Evolutionary conservation across 2,888 invertebrate species (phyloP), one percentile per base, ranked within the genome.

Genomic region (Anticlea derivata): DNA sequence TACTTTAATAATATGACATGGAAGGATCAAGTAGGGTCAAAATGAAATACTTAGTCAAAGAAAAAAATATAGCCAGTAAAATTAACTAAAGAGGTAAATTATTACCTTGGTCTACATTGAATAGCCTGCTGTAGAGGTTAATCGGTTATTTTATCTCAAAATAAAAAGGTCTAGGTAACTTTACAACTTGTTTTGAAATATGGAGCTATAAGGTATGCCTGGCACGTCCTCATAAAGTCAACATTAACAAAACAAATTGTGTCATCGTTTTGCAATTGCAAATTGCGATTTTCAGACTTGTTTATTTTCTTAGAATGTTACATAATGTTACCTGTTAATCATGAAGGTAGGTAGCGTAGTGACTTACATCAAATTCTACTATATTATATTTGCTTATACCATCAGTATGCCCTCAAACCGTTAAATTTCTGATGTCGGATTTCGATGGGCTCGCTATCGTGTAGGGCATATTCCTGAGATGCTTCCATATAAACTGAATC

Each of bases 101-200:
- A 47, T 34, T 33, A 27, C 31, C 33, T 39, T 48, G 48, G 34
- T 29, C 13, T 27, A 40, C 40, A 27, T 39, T 31, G 30, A 24
- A 12, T 11, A n/a, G 30, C 30, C 23, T 22, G 23, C 13, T 20
- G n/a, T 27, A 10, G 26, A 46, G 47, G 41, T 52, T 51, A 47
- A 41, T 43, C 37, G 24, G 43, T 23, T 38, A 52, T 43, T 24
- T 40, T 41, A 47, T 38, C n/a, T 24, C 26, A 38, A 31, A 11
- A 41, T 31, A 51, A 27, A 39, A 51, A 51, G 45, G 39, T 39
- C 44, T 50, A 51, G 51, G 46, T 39, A 17, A 17, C 17, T 17
- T 17, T 17, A 17, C 17, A 17, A 17, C 17, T 3, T 3, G 17
- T 17, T 27, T 40, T 39, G 34, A 20, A 29, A 10, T 29, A 11